Evolutionary conservation across 1,140 invertebrate genomes (phyloP).

Genomic region (Drosophila lini): DNA sequence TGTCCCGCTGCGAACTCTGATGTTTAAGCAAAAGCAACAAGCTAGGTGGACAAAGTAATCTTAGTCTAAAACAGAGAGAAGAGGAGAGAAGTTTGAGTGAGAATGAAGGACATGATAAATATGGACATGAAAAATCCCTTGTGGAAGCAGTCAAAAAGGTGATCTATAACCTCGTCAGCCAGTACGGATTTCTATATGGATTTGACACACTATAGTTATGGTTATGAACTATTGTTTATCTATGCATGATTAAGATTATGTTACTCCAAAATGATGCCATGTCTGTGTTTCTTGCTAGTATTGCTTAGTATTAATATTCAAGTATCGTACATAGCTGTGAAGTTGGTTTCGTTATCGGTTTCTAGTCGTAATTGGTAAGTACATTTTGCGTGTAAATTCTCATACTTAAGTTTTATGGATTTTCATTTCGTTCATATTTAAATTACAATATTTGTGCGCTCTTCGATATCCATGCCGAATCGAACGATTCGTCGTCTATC

Average conservation of each 20-base stretch:
- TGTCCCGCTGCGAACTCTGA: slow-evolving; percentile 45
- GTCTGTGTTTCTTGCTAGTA: slow-evolving; percentile 3
- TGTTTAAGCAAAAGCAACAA: slow-evolving; percentile 19
- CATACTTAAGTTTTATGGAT: slow-evolving; percentile 73
- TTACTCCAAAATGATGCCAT: slow-evolving; percentile 16
- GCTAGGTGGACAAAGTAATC: slow-evolving; percentile 3
- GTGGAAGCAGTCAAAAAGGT: slow-evolving; percentile 43
- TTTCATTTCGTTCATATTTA: slow-evolving; percentile 51
- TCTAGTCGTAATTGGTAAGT: slow-evolving; percentile 41
- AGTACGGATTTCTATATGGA: slow-evolving; percentile 3
- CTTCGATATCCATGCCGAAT: slow-evolving; percentile 62
- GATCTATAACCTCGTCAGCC: neutral
- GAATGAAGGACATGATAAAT: slow-evolving; percentile 7
- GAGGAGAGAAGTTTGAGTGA: slow-evolving; percentile 2
- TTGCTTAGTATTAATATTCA: slow-evolving; percentile 30
- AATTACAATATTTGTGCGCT: slow-evolving; percentile 80
- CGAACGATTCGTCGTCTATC: slow-evolving; percentile 55
- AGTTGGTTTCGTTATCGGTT: slow-evolving; percentile 20
- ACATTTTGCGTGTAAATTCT: slow-evolving; percentile 55
- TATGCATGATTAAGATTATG: slow-evolving; percentile 16
- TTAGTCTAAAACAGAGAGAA: slow-evolving; percentile 30
- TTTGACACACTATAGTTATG: slow-evolving; percentile 34
- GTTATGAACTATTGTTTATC: slow-evolving; percentile 38
- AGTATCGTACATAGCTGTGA: slow-evolving; percentile 46
- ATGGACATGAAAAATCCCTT: slow-evolving; percentile 13